phyloP scores from a whole-genome alignment of 1,140 invertebrate species.

The Drosophila busckii region DNA sequence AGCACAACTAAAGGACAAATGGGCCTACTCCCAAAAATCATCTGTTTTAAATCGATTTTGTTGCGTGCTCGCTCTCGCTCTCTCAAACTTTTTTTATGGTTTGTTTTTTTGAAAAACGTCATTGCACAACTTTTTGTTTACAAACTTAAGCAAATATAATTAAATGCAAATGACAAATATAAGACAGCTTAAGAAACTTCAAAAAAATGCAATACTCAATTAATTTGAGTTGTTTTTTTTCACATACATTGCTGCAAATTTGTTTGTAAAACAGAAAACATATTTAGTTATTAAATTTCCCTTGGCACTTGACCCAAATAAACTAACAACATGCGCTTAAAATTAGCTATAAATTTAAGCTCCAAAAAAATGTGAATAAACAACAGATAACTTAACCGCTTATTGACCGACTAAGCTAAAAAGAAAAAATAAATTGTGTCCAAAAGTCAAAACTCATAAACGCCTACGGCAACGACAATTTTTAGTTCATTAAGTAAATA shows the following conservation, averaged over 20 bases:
- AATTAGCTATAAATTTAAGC: too few relatives aligned
- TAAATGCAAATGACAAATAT: background rate
- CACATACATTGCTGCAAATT: too few relatives aligned
- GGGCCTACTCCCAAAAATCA: conserved; percentile 64
- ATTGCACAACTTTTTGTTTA: too few relatives aligned
- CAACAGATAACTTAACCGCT: too few relatives aligned
- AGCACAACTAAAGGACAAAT: conserved; percentile 43
- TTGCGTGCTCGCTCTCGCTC: background rate
- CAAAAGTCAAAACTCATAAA: conserved; percentile 32
- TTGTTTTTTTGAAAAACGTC: background rate
- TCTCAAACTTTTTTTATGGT: background rate
- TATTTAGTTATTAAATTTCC: too few relatives aligned
- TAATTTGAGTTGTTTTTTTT: too few relatives aligned
- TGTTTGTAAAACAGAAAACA: too few relatives aligned
- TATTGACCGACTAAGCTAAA: too few relatives aligned
- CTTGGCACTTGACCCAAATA: too few relatives aligned
- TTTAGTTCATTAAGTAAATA: conserved; percentile 72
- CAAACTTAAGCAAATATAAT: background rate
- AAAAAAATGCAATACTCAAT: too few relatives aligned
- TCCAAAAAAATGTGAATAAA: too few relatives aligned
- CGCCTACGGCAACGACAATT: conserved; percentile 44
- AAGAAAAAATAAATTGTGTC: conserved; percentile 21
- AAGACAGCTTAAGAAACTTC: background rate
- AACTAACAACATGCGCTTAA: too few relatives aligned
- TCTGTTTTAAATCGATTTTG: conserved; percentile 76